phyloP scores from a whole-genome alignment of 1,140 invertebrate species.

The Pogonus chalceus region DNA sequence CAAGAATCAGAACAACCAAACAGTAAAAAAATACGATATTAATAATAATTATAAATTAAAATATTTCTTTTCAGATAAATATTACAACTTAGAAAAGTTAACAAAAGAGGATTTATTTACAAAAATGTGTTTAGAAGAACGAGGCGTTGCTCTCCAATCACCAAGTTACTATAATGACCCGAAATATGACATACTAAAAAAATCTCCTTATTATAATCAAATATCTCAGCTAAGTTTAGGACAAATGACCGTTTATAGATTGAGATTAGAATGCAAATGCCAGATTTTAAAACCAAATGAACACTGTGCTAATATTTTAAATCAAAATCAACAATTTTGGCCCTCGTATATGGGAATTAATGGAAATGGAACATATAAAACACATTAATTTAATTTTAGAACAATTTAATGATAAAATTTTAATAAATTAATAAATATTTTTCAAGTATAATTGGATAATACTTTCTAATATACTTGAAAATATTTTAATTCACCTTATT shows the following conservation, averaged over 20 bases:
- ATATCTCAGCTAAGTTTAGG: conserved; percentile 38
- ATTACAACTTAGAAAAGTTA: conserved; percentile 14
- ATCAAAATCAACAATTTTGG: conserved; percentile 40
- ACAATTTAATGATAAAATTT: neutral
- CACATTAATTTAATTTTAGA: neutral
- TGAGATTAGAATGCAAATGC: conserved; percentile 42
- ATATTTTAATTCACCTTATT: neutral
- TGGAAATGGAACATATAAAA: conserved; percentile 41
- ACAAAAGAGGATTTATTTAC: conserved; percentile 18
- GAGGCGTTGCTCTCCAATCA: conserved; percentile 25
- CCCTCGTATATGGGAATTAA: conserved; percentile 37
- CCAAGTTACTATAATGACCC: conserved; percentile 12
- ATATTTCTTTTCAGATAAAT: conserved; percentile 18
- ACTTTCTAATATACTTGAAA: neutral
- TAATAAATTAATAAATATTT: too few relatives aligned
- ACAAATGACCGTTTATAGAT: conserved; percentile 45
- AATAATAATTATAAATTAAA: conserved; percentile 8
- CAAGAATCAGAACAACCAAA: conserved; percentile 21
- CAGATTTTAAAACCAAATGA: conserved; percentile 35
- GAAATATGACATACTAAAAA: conserved; percentile 29
- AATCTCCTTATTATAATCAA: conserved; percentile 36
- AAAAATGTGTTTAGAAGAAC: conserved; percentile 36
- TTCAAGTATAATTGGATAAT: too few relatives aligned
- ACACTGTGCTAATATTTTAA: conserved; percentile 38
- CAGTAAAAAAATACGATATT: conserved; percentile 23